These are phyloP conservation scores for Diorhabda elongata DNA, from an alignment of 1,140 invertebrate genomes.

Conservation along the genomic window DNA sequence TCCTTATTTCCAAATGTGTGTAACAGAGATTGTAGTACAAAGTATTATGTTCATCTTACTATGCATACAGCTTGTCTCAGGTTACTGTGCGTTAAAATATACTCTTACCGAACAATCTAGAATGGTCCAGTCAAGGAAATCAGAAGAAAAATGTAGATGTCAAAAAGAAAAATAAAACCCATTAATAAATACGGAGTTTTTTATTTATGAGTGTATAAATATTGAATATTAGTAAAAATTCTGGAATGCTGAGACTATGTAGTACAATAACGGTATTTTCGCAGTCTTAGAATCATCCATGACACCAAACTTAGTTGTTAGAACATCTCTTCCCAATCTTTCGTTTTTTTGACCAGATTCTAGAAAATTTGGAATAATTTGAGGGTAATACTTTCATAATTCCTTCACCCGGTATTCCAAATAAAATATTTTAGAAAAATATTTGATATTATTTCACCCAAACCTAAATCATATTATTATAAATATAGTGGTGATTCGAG, in stretches of 20 bases:
- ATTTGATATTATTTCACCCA: neutral
- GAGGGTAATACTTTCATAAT: too few species aligned
- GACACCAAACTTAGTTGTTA: constrained; percentile 43
- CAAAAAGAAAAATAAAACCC: neutral
- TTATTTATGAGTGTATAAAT: neutral
- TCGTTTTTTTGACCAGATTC: constrained; percentile 40
- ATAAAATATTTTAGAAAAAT: too few species aligned
- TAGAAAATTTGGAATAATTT: constrained; percentile 20
- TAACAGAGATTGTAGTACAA: constrained; percentile 66
- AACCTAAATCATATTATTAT: neutral
- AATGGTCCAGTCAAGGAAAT: constrained; percentile 38
- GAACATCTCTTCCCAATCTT: constrained; percentile 34
- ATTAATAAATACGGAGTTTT: neutral
- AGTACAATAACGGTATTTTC: constrained; percentile 44
- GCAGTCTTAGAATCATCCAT: constrained; percentile 40
- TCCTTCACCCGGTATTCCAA: too few species aligned
- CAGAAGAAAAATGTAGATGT: neutral
- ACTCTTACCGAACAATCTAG: constrained; percentile 54
- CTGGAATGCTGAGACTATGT: constrained; percentile 36
- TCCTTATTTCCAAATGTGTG: constrained; percentile 56
- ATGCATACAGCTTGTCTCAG: constrained; percentile 63
- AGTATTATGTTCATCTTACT: constrained; percentile 62
- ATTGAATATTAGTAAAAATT: constrained; percentile 9
- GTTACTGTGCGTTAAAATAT: constrained; percentile 60
- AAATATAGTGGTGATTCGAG: neutral